A percentile compares a stretch with the other conserved stretches of the same genome.
phyloP scores from a whole-genome alignment of 2,888 invertebrate species.

The Drosophila paranaensis region DNA sequence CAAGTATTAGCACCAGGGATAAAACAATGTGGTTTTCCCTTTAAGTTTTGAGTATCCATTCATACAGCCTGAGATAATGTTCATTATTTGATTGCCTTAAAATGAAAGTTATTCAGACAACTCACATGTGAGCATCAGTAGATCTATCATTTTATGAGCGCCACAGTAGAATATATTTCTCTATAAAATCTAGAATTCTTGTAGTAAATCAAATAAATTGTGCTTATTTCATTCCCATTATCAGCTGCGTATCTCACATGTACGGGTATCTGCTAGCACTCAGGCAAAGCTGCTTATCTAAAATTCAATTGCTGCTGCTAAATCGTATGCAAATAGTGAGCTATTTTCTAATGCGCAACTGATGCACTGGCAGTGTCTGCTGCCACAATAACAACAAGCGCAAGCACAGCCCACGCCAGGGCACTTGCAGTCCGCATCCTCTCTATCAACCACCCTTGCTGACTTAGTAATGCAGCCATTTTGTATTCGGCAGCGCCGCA shows the following conservation, averaged over 20 bases:
- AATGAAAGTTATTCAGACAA: too few species aligned
- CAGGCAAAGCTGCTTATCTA: neutral
- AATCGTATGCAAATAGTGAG: constrained; percentile 19
- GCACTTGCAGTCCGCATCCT: neutral
- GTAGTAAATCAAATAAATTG: neutral
- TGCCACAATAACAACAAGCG: neutral
- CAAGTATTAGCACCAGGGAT: too few species aligned
- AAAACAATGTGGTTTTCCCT: too few species aligned
- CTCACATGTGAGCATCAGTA: too few species aligned
- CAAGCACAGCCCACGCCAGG: neutral
- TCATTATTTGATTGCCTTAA: too few species aligned
- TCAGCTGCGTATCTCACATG: neutral
- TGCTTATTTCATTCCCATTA: neutral
- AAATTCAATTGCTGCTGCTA: constrained; percentile 16
- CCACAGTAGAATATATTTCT: too few species aligned
- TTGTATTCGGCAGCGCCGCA: constrained; percentile 58
- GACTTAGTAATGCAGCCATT: constrained; percentile 61
- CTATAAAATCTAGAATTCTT: too few species aligned
- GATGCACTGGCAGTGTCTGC: constrained; percentile 10
- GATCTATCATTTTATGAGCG: too few species aligned
- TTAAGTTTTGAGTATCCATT: too few species aligned
- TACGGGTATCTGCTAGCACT: neutral
- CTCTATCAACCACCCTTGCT: neutral
- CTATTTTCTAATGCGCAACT: constrained; percentile 26
- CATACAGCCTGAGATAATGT: too few species aligned